Conservation (phyloP, 2,113 vertebrate species). For the Melanerpes formicivorus region DNA sequence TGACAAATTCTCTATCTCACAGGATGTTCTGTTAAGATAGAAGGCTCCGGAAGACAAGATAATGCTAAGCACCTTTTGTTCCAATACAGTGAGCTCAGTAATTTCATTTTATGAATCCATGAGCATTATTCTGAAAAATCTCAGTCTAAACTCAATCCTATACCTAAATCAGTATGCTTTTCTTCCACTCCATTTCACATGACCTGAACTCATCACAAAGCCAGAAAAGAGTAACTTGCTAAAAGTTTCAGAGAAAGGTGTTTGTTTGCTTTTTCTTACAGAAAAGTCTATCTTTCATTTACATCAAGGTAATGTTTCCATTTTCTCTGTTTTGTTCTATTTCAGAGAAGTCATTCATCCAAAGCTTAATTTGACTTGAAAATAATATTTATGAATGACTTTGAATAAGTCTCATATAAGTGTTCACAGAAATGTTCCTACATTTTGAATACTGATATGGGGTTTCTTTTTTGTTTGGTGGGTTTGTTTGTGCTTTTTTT, state of each 20-base stretch:
- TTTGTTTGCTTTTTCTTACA: not conserved
- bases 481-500: too few species aligned
- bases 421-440: not conserved
- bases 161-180: not conserved
- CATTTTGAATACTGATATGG: not conserved
- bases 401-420: not conserved
- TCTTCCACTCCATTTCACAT: not conserved
- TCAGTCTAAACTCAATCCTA: not conserved
- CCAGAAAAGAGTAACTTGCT: not conserved
- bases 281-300: not conserved
- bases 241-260: not conserved
- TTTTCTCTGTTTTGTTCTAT: not conserved
- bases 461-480: too few species aligned
- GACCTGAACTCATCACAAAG: not conserved
- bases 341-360: not conserved
- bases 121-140: not conserved
- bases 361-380: not conserved
- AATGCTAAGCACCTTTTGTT: not conserved
- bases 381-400: not conserved
- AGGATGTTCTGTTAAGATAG: not conserved
- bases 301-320: not conserved
- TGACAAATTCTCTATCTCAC: not conserved
- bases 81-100: not conserved
- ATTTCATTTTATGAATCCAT: not conserved
- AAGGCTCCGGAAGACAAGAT: not conserved